Base-by-base conservation (phyloP, 2,888 invertebrate species). In the Merodon equestris region DNA sequence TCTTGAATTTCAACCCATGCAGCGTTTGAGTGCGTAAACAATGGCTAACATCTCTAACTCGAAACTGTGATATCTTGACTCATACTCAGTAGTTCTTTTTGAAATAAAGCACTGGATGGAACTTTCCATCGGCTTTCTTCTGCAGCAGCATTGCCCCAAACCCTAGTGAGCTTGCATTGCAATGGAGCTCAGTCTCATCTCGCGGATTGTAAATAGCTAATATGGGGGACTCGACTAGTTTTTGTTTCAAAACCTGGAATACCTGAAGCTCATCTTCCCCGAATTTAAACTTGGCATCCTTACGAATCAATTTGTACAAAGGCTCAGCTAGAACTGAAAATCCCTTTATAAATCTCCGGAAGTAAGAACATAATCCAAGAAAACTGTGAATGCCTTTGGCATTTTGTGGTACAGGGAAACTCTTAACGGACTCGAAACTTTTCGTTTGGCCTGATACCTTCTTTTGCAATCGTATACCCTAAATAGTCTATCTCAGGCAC, bases 31-130 rank as follows among this genome's bases (percentile, higher is more conserved):
- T n/a, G n/a, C n/a, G n/a, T n/a, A n/a, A n/a, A n/a, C n/a, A n/a
- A 27, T 83, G 1, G 84, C 83, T 14, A 84, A 68, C 0, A 82
- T 83, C 85, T n/a, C n/a, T n/a, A n/a, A 54, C 45, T 86, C 85
- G 75, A 82, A 85, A 60, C 85, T 84, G 17, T 84, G 84, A 63
- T 83, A 85, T 53, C 82, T 81, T 7, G 83, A 44, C 44, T 85
- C 85, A 0, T 61, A 34, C 0, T 63, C 72, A 5, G 83, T 83
- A 1, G 83, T 84, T 40, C 84, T 64, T 48, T 83, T 83, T 4
- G 84, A 83, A 85, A 74, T 83, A n/a, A n/a, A n/a, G n/a, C n/a
- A n/a, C n/a, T n/a, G n/a, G n/a, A 50, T 84, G 82, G 0, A 83
- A 50, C 17, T 73, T 64, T 9, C 71, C 67, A n/a, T 83, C 61